A percentile compares a stretch with the other conserved stretches of the same genome.
Evolutionary conservation across 2,113 vertebrate species (phyloP).

Genomic region (Indicator indicator): DNA sequence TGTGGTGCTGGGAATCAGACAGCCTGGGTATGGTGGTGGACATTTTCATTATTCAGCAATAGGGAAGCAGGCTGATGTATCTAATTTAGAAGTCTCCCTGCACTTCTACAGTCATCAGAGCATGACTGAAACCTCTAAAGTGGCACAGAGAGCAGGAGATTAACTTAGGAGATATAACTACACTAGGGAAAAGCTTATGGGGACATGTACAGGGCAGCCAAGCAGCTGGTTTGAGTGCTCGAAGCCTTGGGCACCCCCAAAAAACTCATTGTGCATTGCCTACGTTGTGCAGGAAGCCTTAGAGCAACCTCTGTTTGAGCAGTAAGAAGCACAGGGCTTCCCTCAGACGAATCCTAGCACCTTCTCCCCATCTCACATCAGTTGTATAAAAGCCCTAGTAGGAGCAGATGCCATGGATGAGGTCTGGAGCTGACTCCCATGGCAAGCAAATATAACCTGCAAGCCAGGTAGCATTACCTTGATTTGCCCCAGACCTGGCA

Average conservation of each 20-base stretch:
- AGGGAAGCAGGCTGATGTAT: neutral
- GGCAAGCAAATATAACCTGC: neutral
- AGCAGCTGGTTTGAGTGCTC: accelerated
- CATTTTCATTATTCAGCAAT: neutral
- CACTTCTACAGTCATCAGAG: neutral
- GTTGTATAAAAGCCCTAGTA: neutral
- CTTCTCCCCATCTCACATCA: accelerated
- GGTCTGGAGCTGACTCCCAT: accelerated
- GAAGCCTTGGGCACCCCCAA: neutral
- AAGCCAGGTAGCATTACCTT: neutral
- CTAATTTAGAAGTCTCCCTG: neutral
- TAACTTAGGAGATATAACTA: neutral
- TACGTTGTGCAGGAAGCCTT: neutral
- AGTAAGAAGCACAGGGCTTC: neutral
- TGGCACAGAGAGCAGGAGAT: neutral
- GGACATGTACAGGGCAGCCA: neutral
- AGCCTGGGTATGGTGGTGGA: neutral
- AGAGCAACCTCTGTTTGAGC: neutral
- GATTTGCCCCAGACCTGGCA: neutral
- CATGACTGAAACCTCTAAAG: neutral
- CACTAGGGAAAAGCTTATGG: neutral
- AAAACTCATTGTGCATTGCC: neutral
- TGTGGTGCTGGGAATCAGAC: neutral
- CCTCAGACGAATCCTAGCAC: neutral
- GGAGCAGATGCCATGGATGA: neutral